Evolutionary conservation across 1,140 invertebrate species (phyloP).

Genomic region (Diprion similis): DNA sequence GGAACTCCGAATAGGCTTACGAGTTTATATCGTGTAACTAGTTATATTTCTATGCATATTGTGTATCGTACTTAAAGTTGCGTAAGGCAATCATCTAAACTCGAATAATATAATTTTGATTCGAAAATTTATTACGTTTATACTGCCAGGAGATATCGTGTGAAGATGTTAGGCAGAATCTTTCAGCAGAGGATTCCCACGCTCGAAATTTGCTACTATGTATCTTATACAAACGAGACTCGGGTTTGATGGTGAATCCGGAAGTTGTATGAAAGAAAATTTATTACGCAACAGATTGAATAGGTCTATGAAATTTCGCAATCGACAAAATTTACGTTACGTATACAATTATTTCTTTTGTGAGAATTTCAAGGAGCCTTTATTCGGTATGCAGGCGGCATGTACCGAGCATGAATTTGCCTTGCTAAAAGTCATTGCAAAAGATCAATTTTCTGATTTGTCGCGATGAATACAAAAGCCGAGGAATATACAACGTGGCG

Average conservation of each 20-base stretch:
- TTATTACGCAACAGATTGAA: background rate
- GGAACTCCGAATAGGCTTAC: too few species aligned
- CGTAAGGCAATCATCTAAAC: too few species aligned
- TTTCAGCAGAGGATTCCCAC: background rate
- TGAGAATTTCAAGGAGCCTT: background rate
- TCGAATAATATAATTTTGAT: too few species aligned
- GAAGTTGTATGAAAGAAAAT: background rate
- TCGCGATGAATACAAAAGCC: background rate
- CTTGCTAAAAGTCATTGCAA: background rate
- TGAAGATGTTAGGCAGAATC: too few species aligned
- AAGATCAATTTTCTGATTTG: background rate
- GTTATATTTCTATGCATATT: too few species aligned
- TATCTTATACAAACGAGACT: background rate
- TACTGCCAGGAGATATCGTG: too few species aligned
- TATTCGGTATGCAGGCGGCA: background rate
- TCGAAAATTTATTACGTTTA: too few species aligned
- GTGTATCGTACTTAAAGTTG: too few species aligned
- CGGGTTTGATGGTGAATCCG: background rate
- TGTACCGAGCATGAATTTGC: background rate
- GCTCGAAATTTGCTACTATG: background rate
- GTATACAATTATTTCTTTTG: background rate
- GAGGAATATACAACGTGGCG: background rate
- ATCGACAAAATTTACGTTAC: background rate
- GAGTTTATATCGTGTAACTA: too few species aligned
- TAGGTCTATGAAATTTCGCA: background rate